Evolutionary conservation across 2,113 vertebrate species (phyloP).

Genomic region (Phoxinus phoxinus): DNA sequence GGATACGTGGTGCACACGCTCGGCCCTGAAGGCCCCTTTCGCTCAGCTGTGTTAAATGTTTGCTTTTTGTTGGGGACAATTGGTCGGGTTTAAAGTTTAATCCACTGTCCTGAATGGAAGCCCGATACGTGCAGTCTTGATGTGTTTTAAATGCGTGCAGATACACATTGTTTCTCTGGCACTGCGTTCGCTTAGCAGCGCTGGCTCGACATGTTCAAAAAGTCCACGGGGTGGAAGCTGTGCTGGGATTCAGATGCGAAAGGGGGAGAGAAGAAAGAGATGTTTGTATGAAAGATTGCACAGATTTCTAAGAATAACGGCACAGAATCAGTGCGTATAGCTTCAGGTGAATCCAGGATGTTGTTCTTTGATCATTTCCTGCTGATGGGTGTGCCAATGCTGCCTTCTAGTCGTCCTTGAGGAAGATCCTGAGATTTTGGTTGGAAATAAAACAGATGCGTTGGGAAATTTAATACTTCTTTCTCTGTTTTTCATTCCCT

Average conservation of each 20-base stretch:
- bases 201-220: constrained; percentile 1
- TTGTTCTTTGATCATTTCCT: neutral
- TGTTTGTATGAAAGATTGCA: constrained; percentile 20
- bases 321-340: neutral
- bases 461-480: neutral
- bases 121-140: constrained; percentile 29
- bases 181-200: constrained; percentile 24
- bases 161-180: constrained; percentile 34
- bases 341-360: neutral
- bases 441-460: neutral
- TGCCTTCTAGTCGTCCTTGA: neutral
- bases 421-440: neutral
- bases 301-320: neutral
- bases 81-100: constrained; percentile 22
- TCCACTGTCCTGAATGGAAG: constrained; percentile 31
- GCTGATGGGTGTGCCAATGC: neutral
- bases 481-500: no score
- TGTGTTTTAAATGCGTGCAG: constrained; percentile 42
- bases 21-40: neutral
- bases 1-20: constrained; percentile 12
- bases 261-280: neutral
- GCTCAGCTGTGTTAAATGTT: neutral
- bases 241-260: constrained; percentile 3
- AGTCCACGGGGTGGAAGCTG: constrained; percentile 19
- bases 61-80: neutral